phyloP scores from a whole-genome alignment of 2,888 invertebrate species.

The Pasiphila rectangulata region DNA sequence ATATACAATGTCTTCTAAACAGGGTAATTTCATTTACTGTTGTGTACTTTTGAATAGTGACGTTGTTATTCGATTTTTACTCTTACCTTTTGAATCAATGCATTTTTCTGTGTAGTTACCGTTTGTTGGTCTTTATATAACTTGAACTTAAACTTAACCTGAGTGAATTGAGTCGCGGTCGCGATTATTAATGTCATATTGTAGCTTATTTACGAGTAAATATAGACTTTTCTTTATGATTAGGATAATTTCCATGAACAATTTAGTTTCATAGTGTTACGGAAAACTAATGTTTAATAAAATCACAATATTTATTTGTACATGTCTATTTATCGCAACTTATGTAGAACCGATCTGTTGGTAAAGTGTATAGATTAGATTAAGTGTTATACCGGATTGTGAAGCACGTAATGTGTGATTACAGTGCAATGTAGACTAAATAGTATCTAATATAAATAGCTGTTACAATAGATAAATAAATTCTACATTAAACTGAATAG shows the following conservation, averaged over 20 bases:
- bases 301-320: conserved; percentile 65
- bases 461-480: conserved; percentile 34
- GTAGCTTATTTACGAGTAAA: conserved; percentile 32
- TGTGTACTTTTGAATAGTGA: conserved; percentile 64
- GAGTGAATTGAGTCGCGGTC: conserved; percentile 34
- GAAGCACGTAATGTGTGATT: conserved; percentile 53
- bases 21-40: conserved; percentile 78
- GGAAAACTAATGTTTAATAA: conserved; percentile 55
- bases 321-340: conserved; percentile 35
- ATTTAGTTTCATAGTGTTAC: conserved; percentile 32
- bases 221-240: conserved; percentile 20
- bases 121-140: conserved; percentile 17
- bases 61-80: conserved; percentile 41
- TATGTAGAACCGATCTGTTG: conserved; percentile 48
- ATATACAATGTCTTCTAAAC: conserved; percentile 80
- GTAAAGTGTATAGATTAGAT: conserved; percentile 38
- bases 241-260: conserved; percentile 20
- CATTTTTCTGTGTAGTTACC: conserved; percentile 42
- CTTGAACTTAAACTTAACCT: conserved; percentile 22
- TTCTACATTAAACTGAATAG: conserved; percentile 22
- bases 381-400: conserved; percentile 66
- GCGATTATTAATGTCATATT: conserved; percentile 27
- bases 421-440: conserved; percentile 32
- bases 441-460: conserved; percentile 28
- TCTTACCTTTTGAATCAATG: conserved; percentile 47